Evolutionary conservation across 2,113 vertebrate genomes (phyloP), one percentile per base, ranked within the genome.

Genomic region (Phalacrocorax pelagicus): DNA sequence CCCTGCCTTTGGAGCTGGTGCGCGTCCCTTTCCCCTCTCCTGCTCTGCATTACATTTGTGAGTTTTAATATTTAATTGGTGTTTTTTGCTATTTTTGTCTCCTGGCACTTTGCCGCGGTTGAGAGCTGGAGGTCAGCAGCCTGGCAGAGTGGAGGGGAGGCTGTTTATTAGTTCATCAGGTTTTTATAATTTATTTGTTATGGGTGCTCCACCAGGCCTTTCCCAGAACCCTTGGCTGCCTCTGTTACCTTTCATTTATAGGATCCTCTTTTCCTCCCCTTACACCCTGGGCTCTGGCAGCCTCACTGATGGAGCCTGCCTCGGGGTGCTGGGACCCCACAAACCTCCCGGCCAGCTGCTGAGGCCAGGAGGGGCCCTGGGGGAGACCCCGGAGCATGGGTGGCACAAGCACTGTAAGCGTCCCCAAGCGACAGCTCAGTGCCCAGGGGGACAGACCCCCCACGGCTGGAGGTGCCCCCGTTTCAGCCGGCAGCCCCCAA

Each of bases 31-130:
- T 94, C 66, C 46, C 88, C 40, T 87, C 63, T 51, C 40, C 88
- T 34, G 44, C 36, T 51, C 86, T 34, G 75, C 77, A 38, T 85
- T 86, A 81, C 65, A 23, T 88, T 85, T 83, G 40, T 30, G 79
- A 88, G 93, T 74, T 95, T 96, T 90, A 96, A 94, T 93, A 72
- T 94, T 94, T 84, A 71, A 95, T 63, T 63, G 84, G 73, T 61
- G 34, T 65, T 62, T 92, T 92, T 86, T 72, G 84, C 94, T 88
- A 44, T 73, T 93, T 86, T 51, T 5, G 13, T 72, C 92, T 91
- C 11, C 86, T 88, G 86, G 65, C 57, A 17, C 65, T 94, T 77
- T 24, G 86, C 88, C 0, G 3, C 5, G 3, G 65, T 30, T 67
- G 67, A 47, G 74, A 87, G 70, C 81, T 74, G 92, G 84, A 90